These are phyloP conservation scores for Thalassophryne amazonica DNA, from an alignment of 2,797 vertebrate genomes.

Conservation along the genomic window DNA sequence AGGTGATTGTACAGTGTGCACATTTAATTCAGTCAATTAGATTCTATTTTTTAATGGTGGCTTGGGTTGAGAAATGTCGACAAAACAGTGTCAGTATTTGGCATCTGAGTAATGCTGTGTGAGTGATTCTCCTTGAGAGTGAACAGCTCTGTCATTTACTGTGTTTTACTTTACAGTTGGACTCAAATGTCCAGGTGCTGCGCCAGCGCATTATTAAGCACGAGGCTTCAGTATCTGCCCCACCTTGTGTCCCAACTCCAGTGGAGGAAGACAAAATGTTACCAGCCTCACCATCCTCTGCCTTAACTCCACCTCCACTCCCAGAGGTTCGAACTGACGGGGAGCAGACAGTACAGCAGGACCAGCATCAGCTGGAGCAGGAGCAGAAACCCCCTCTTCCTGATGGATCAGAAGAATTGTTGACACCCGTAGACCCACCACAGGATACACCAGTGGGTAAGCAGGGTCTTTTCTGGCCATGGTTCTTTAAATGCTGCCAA, in stretches of 20 bases:
- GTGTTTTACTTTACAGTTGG: constrained; percentile 73
- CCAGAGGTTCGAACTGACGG: constrained; percentile 63
- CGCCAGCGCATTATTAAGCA: constrained; percentile 81
- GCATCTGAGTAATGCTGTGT: background rate
- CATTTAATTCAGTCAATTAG: background rate
- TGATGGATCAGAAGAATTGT: constrained; percentile 44
- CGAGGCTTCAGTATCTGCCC: constrained; percentile 39
- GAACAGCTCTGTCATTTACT: background rate
- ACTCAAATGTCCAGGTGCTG: constrained; percentile 83
- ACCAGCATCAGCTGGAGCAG: constrained; percentile 41
- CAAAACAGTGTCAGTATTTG: background rate
- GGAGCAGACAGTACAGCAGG: constrained; percentile 54
- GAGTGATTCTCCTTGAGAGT: background rate
- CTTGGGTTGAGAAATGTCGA: background rate
- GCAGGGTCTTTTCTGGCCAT: background rate
- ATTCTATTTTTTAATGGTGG: background rate
- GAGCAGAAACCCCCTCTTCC: constrained; percentile 46
- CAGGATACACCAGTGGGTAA: constrained; percentile 59
- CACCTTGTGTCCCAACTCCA: constrained; percentile 44
- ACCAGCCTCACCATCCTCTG: constrained; percentile 48
- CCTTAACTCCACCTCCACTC: constrained; percentile 59
- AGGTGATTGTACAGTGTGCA: constrained; percentile 67
- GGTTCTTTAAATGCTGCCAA: no score
- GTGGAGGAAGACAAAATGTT: constrained; percentile 61
- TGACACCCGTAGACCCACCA: constrained; percentile 30